Evolutionary conservation across 2,888 invertebrate species (phyloP).

Genomic region (Acleris sparsana): DNA sequence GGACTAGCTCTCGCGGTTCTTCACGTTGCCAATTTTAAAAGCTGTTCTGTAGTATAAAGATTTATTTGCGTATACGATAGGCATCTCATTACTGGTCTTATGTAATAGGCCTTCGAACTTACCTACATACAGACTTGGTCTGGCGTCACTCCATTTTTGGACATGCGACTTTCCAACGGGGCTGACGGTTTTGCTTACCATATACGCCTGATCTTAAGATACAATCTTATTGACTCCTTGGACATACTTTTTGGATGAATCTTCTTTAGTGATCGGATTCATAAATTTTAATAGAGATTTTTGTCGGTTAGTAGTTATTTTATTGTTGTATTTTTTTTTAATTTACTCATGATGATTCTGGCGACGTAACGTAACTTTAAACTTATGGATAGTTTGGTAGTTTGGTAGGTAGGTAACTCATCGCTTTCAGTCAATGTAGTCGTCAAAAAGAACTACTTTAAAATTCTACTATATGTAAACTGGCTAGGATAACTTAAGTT

Average conservation of each 20-base stretch:
- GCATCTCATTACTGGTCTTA: conserved; percentile 11
- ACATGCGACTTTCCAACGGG: conserved; percentile 64
- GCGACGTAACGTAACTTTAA: no score
- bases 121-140: conserved; percentile 39
- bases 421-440: no score
- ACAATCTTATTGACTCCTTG: conserved; percentile 24
- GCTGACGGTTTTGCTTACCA: conserved; percentile 53
- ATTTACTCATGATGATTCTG: no score
- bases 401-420: no score
- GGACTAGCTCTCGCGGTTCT: background rate
- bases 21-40: no score
- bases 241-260: conserved; percentile 4
- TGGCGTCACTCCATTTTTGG: conserved; percentile 60
- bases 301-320: background rate
- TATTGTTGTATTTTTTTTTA: background rate
- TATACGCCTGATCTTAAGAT: conserved; percentile 45
- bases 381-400: no score
- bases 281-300: background rate
- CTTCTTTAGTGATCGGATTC: conserved; percentile 5
- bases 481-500: no score
- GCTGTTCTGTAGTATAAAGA: no score
- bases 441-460: no score
- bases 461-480: no score
- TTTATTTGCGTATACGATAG: background rate
- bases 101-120: conserved; percentile 30